A percentile compares a stretch with the other conserved stretches of the same genome.
Conservation (phyloP, 1,140 invertebrate species). For the Phortica variegata region DNA sequence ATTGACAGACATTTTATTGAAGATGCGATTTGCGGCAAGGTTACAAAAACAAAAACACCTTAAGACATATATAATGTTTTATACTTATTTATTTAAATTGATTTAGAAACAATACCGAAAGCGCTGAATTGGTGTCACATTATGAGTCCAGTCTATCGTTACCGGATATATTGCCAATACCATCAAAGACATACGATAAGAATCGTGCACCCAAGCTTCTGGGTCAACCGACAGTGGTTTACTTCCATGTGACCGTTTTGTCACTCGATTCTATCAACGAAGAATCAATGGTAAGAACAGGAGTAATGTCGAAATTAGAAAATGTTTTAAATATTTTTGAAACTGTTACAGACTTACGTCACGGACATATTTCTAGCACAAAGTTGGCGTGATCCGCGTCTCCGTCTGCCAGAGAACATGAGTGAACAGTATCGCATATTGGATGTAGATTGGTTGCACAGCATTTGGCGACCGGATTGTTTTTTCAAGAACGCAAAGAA, state of each 20-base stretch:
- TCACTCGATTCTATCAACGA: constrained; percentile 88
- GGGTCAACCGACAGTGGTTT: constrained; percentile 82
- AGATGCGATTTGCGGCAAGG: constrained; percentile 6
- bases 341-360: constrained; percentile 74
- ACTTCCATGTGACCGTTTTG: constrained; percentile 86
- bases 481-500: constrained; percentile 93
- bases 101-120: constrained; percentile 51
- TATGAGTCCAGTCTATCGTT: constrained; percentile 70
- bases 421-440: constrained; percentile 87
- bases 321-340: too few species aligned
- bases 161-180: constrained; percentile 78
- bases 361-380: constrained; percentile 90
- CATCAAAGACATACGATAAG: constrained; percentile 85
- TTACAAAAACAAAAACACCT: not conserved
- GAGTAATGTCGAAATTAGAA: too few species aligned
- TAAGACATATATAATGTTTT: constrained; percentile 2
- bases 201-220: constrained; percentile 82
- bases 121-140: constrained; percentile 53
- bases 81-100: not conserved
- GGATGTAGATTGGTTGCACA: constrained; percentile 86
- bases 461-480: constrained; percentile 88
- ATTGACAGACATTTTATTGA: too few species aligned
- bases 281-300: constrained; percentile 78
- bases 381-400: constrained; percentile 84
- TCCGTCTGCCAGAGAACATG: constrained; percentile 87